Conservation (phyloP, 2,888 invertebrate species). For the Zaprionus lineosus region DNA sequence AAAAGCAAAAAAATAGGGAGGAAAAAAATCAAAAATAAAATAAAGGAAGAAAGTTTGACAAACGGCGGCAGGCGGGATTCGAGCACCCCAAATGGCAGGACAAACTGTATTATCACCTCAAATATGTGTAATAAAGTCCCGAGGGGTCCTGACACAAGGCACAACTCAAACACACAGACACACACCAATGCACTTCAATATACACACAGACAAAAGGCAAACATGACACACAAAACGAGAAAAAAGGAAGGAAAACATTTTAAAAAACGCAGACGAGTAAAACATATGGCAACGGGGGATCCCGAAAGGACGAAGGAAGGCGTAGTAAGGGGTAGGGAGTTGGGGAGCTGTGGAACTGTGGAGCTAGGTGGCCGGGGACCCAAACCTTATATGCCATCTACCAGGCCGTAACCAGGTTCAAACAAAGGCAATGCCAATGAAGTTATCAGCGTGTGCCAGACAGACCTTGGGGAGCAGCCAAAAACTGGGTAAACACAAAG, state of each 20-base stretch:
- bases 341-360: no score
- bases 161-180: constrained; percentile 12
- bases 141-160: constrained; percentile 55
- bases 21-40: constrained; percentile 23
- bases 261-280: constrained; percentile 38
- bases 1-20: constrained; percentile 23
- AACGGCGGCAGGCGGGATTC: constrained; percentile 31
- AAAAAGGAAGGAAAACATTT: constrained; percentile 26
- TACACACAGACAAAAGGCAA: constrained; percentile 20
- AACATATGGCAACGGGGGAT: constrained; percentile 48
- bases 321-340: no score
- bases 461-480: constrained; percentile 68
- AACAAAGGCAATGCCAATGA: constrained; percentile 69
- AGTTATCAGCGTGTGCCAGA: constrained; percentile 73
- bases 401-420: constrained; percentile 29
- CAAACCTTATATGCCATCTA: constrained; percentile 4
- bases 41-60: constrained; percentile 36
- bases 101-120: constrained; percentile 75
- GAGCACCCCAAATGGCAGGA: constrained; percentile 27
- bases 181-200: constrained; percentile 12
- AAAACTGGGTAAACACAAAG: constrained; percentile 53
- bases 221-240: constrained; percentile 38
- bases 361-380: not conserved
- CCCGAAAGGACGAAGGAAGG: no score
- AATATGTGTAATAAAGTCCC: constrained; percentile 78